A percentile compares a stretch with the other conserved stretches of the same genome.
Conservation (phyloP, 2,888 invertebrate genomes). For the Cephus rjabovi region DNA sequence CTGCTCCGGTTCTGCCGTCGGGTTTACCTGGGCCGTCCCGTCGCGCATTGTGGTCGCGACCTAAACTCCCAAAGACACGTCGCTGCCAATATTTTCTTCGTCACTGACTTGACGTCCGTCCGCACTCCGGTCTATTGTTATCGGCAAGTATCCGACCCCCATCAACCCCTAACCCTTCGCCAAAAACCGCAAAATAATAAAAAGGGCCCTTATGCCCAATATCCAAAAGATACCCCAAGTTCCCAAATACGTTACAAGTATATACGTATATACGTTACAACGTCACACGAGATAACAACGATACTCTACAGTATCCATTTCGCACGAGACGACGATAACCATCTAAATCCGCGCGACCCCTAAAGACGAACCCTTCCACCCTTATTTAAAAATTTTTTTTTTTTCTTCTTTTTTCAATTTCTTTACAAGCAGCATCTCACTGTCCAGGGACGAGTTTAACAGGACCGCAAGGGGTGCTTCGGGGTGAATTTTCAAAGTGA, state of each 20-base stretch:
- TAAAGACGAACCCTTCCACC: constrained; percentile 12
- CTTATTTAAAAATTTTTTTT: not conserved
- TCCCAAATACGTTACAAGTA: not conserved
- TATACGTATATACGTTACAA: not conserved
- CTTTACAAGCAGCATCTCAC: constrained; percentile 22
- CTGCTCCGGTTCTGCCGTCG: constrained; percentile 6
- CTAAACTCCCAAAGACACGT: constrained; percentile 8
- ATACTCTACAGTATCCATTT: not conserved
- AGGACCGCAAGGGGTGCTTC: constrained; percentile 21
- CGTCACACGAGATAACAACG: not conserved
- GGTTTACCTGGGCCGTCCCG: not conserved
- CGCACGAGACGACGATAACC: constrained; percentile 29
- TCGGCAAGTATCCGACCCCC: not conserved
- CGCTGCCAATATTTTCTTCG: not conserved
- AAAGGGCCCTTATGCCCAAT: not conserved
- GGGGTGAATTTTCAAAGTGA: not conserved
- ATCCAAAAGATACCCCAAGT: not conserved
- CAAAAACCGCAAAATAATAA: not conserved
- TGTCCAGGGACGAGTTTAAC: constrained; percentile 34
- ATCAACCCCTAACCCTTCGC: not conserved
- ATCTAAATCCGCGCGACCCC: constrained; percentile 30
- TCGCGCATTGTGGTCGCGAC: constrained; percentile 18
- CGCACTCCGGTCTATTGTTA: not conserved
- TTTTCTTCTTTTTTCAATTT: not conserved
- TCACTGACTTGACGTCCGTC: not conserved